Conservation (phyloP, 1,140 invertebrate species). For the Acromyrmex echinatior region DNA sequence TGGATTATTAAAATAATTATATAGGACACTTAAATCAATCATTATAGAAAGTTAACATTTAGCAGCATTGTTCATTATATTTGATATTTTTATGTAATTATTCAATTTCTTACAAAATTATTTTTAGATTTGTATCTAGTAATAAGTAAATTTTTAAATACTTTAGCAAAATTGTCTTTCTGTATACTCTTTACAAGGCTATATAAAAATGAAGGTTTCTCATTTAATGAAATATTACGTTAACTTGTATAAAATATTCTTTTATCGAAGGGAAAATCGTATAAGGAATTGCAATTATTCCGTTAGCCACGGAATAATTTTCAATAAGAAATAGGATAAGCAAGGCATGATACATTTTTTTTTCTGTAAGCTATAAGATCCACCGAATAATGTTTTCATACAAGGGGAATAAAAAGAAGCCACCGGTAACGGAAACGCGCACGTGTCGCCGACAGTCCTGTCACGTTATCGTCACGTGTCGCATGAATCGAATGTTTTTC, state of each 20-base stretch:
- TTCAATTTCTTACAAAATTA: too few species aligned
- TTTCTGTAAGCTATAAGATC: slow-evolving; percentile 41
- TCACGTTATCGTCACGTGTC: slow-evolving; percentile 84
- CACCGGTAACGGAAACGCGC: slow-evolving; percentile 62
- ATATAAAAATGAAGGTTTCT: neutral
- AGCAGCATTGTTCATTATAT: too few species aligned
- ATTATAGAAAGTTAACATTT: too few species aligned
- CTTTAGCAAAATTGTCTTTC: too few species aligned
- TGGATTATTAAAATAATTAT: too few species aligned
- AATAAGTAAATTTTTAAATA: too few species aligned
- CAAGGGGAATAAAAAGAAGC: slow-evolving; percentile 35
- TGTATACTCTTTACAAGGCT: neutral
- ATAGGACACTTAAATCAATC: too few species aligned
- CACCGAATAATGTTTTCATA: slow-evolving; percentile 51
- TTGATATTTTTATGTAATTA: too few species aligned
- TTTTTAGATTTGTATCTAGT: too few species aligned
- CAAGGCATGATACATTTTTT: neutral
- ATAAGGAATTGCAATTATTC: slow-evolving; percentile 17
- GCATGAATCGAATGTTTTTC: slow-evolving; percentile 72
- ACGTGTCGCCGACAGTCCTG: slow-evolving; percentile 76
- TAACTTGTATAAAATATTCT: neutral
- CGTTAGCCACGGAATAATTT: neutral
- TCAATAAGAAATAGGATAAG: slow-evolving; percentile 2
- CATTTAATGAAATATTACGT: neutral
- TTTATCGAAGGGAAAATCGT: neutral